Evolutionary conservation across 2,888 invertebrate genomes (phyloP).

Genomic region (Drosophila meridionalis): DNA sequence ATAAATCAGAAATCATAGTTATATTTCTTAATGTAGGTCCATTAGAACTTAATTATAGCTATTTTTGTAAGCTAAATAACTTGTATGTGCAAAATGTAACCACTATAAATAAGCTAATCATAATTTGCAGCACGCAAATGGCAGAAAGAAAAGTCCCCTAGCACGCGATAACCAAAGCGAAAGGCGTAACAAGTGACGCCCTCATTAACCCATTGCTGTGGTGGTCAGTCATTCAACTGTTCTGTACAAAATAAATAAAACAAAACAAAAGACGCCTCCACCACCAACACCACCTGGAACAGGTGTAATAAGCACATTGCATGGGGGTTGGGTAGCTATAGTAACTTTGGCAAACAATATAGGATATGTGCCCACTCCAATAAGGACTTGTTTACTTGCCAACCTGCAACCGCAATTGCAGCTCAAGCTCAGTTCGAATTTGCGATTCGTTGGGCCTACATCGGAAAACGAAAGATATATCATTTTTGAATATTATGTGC

Average conservation of each 20-base stretch:
- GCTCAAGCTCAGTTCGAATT: slow-evolving; percentile 59
- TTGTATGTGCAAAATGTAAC: slow-evolving; percentile 32
- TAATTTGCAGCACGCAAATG: slow-evolving; percentile 67
- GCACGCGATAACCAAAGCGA: slow-evolving; percentile 38
- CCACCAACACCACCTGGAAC: slow-evolving; percentile 3
- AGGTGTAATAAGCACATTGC: slow-evolving; percentile 51
- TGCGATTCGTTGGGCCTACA: slow-evolving; percentile 40
- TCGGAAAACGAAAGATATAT: slow-evolving; percentile 9
- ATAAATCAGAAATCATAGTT: background rate
- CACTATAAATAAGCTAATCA: slow-evolving; percentile 62
- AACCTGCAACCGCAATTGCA: slow-evolving; percentile 61
- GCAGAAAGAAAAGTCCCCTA: slow-evolving; percentile 27
- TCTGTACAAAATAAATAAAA: slow-evolving; percentile 5
- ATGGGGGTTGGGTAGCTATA: slow-evolving; percentile 80
- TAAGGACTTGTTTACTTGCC: slow-evolving; percentile 69
- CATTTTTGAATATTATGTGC: slow-evolving; percentile 40
- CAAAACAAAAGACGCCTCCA: background rate
- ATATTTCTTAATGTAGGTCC: background rate
- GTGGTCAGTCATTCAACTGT: slow-evolving; percentile 32
- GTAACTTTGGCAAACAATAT: slow-evolving; percentile 76
- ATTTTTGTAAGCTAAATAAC: slow-evolving; percentile 19
- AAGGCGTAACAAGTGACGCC: slow-evolving; percentile 67
- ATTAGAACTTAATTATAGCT: slow-evolving; percentile 25
- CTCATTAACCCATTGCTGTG: slow-evolving; percentile 36
- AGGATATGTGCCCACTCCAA: slow-evolving; percentile 31